These are phyloP conservation scores for Drosophila sturtevanti DNA, from an alignment of 1,140 invertebrate species.

Conservation along the genomic window DNA sequence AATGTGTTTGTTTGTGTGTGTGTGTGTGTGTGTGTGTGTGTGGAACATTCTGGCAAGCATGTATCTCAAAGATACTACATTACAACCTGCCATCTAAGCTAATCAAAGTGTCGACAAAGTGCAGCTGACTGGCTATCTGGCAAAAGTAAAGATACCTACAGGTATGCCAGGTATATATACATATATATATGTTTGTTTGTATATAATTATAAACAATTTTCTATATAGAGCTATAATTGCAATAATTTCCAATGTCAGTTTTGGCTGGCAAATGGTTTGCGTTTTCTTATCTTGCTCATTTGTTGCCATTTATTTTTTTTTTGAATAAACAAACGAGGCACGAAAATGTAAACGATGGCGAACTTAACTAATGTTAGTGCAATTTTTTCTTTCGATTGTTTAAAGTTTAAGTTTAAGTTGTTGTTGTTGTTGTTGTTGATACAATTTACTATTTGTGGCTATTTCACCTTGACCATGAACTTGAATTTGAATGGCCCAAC, in stretches of 20 bases:
- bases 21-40: background rate
- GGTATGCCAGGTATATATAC: constrained; percentile 2
- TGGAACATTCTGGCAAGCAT: constrained; percentile 28
- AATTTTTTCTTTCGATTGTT: constrained; percentile 6
- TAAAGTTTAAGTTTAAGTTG: background rate
- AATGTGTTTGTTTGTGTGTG: constrained; percentile 33
- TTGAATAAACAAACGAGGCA: constrained; percentile 11
- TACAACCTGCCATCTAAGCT: constrained; percentile 54
- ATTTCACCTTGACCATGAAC: constrained; percentile 69
- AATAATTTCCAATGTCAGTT: constrained; percentile 68
- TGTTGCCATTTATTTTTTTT: constrained; percentile 29
- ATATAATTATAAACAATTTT: constrained; percentile 17
- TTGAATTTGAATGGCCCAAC: constrained; percentile 18
- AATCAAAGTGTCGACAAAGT: constrained; percentile 69
- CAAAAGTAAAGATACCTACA: constrained; percentile 12
- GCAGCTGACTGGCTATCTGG: constrained; percentile 41
- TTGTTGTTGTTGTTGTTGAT: background rate
- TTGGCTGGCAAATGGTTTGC: constrained; percentile 45
- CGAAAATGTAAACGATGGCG: background rate
- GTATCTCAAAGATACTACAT: constrained; percentile 47
- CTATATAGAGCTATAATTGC: constrained; percentile 53
- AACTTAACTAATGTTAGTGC: background rate
- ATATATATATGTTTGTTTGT: background rate
- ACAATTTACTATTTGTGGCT: constrained; percentile 7
- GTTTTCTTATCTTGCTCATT: constrained; percentile 28